Conservation (phyloP, 2,888 invertebrate genomes). For the Junonia oenone region DNA sequence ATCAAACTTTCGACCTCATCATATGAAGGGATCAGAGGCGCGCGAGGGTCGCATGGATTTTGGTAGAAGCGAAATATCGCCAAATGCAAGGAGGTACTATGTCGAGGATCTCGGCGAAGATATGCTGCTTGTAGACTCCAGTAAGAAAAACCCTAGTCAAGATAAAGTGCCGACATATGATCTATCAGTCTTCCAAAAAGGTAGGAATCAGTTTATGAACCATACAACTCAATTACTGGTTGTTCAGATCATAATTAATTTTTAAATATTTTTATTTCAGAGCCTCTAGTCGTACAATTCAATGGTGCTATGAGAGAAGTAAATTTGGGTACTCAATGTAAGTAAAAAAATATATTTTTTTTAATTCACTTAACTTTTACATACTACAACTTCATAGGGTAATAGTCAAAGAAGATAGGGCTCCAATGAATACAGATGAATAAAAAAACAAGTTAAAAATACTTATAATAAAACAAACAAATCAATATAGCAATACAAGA, state of each 20-base stretch:
- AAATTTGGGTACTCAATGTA: constrained; percentile 53
- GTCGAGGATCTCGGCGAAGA: constrained; percentile 65
- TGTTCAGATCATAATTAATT: neutral
- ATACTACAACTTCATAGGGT: no score
- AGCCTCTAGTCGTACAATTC: constrained; percentile 60
- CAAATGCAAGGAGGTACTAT: constrained; percentile 50
- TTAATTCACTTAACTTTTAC: no score
- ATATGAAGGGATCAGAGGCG: constrained; percentile 34
- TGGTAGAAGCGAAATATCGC: constrained; percentile 35
- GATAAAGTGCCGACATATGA: constrained; percentile 44
- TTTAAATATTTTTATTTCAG: constrained; percentile 43
- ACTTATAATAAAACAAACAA: constrained; percentile 1
- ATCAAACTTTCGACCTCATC: constrained; percentile 37
- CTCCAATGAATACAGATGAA: no score
- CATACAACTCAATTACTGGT: neutral
- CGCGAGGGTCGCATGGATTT: constrained; percentile 48
- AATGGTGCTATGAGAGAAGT: constrained; percentile 56
- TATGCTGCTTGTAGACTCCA: constrained; percentile 61
- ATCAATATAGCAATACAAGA: constrained; percentile 22
- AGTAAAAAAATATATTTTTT: constrained; percentile 39
- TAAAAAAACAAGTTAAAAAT: constrained; percentile 1
- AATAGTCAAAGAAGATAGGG: no score
- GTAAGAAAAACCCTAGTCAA: constrained; percentile 51
- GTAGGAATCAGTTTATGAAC: constrained; percentile 34
- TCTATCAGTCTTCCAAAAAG: constrained; percentile 50